These are phyloP conservation scores for Ariopsis seemanni DNA, from an alignment of 2,113 vertebrate genomes.

Conservation along the genomic window DNA sequence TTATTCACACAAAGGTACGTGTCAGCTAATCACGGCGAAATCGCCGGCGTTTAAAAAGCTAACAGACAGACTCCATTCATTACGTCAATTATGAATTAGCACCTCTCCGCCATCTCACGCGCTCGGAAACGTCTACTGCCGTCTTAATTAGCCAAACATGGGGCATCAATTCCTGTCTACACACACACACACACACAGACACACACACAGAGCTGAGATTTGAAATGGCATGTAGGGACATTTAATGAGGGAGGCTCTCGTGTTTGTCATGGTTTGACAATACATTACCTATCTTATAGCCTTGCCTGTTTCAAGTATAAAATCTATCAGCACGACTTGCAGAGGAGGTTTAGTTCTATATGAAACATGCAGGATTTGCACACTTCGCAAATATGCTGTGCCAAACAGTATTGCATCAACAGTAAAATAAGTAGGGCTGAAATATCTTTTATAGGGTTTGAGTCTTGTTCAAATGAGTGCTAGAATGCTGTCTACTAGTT, in stretches of 20 bases:
- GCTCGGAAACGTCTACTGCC: constrained; percentile 78
- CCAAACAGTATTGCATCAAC: constrained; percentile 11
- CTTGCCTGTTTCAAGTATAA: constrained; percentile 63
- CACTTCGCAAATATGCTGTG: constrained; percentile 14
- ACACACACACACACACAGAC: constrained; percentile 31
- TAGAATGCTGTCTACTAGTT: not conserved
- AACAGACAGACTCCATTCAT: constrained; percentile 83
- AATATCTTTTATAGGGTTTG: not conserved
- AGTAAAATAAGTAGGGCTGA: not conserved
- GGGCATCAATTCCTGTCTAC: constrained; percentile 67
- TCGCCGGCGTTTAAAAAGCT: constrained; percentile 83
- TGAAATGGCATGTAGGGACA: constrained; percentile 70
- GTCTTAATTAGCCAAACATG: constrained; percentile 84
- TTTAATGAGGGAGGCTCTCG: constrained; percentile 70
- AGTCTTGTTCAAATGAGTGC: not conserved
- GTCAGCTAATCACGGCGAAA: constrained; percentile 82
- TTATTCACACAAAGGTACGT: constrained; percentile 83
- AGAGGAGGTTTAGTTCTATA: constrained; percentile 19
- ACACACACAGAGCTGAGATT: constrained; percentile 55
- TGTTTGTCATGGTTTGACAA: constrained; percentile 66
- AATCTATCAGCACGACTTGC: constrained; percentile 57
- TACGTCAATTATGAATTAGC: constrained; percentile 88
- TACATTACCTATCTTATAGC: constrained; percentile 63
- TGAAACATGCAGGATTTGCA: constrained; percentile 32
- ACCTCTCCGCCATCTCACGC: constrained; percentile 76